These are phyloP conservation scores for Philonicus albiceps DNA, from an alignment of 2,888 invertebrate species.

Conservation along the genomic window DNA sequence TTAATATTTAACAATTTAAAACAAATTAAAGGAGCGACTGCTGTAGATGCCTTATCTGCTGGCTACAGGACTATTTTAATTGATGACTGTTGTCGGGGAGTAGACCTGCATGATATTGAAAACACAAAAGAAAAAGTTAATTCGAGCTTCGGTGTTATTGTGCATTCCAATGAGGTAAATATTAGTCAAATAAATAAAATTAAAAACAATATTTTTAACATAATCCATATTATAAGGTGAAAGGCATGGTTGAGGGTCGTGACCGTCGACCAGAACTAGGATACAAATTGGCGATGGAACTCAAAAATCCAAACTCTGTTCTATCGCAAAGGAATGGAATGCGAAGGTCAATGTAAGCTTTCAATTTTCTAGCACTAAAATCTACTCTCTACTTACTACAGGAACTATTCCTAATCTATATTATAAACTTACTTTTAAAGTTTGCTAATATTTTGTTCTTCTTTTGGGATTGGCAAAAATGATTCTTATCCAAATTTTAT, in stretches of 20 bases:
- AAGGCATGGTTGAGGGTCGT: conserved; percentile 85
- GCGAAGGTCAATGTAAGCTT: conserved; percentile 53
- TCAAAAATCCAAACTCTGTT: conserved; percentile 70
- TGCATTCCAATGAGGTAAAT: conserved; percentile 75
- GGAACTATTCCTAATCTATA: neutral
- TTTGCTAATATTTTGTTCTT: neutral
- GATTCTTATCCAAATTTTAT: neutral
- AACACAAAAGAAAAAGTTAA: conserved; percentile 79
- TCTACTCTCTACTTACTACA: neutral
- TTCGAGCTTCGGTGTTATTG: conserved; percentile 80
- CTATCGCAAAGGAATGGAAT: conserved; percentile 59
- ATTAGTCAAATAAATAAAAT: neutral
- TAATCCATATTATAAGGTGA: conserved; percentile 68
- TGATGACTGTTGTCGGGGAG: conserved; percentile 91
- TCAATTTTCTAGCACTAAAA: neutral
- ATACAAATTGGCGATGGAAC: conserved; percentile 85
- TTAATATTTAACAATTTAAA: neutral
- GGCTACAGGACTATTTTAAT: conserved; percentile 89
- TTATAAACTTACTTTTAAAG: neutral
- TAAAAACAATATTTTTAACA: neutral
- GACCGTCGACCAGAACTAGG: conserved; percentile 89
- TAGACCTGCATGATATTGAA: conserved; percentile 84
- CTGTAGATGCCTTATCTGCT: conserved; percentile 86
- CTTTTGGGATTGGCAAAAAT: neutral
- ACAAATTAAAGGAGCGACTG: conserved; percentile 75